Evolutionary conservation across 2,888 invertebrate species (phyloP), one percentile per base, ranked within the genome.

Genomic region (Meiosimyza decipiens): DNA sequence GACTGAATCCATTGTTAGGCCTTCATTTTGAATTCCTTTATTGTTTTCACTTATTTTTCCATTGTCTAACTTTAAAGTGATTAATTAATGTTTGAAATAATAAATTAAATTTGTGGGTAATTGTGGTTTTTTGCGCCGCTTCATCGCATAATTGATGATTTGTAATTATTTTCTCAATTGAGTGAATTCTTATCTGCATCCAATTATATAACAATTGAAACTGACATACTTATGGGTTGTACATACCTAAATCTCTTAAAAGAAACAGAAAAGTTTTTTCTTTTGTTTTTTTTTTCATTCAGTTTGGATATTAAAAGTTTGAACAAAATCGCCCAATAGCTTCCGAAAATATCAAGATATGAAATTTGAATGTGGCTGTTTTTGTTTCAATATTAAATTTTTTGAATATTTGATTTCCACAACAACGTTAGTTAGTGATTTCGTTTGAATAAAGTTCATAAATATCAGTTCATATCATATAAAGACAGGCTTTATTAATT

Each of bases 131-230:
- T 15, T 7, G 13, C 9, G 18, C 6, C 6, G 22, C 22, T 49
- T 50, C 49, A 13, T 50, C 50, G 50, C 49, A 51, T 40, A 67
- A 67, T 55, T 67, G 33, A 67, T 67, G 55, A 67, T 67, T 55
- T 11, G 18, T 16, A 66, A 18, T 67, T 55, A 28, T 40, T 67
- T 55, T 55, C 12, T 33, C 47, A n/a, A 47, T 63, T 33, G 9
- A 13, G 40, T 63, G 55, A 55, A 22, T 18, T 18, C 22, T 18
- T n/a, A 55, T 55, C 22, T 55, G 4, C 6, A 16, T 55, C 6
- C 13, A 54, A 55, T 15, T 15, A 55, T 7, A 54, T 55, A n/a
- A 22, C 22, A 55, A 55, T 55, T 55, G 16, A 55, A 55, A 18
- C 22, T 22, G 18, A 16, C 18, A 55, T 55, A 3, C 4, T 11